Evolutionary conservation across 2,797 vertebrate genomes (phyloP), one percentile per base, ranked within the genome.

Genomic region (Danio kyathit): DNA sequence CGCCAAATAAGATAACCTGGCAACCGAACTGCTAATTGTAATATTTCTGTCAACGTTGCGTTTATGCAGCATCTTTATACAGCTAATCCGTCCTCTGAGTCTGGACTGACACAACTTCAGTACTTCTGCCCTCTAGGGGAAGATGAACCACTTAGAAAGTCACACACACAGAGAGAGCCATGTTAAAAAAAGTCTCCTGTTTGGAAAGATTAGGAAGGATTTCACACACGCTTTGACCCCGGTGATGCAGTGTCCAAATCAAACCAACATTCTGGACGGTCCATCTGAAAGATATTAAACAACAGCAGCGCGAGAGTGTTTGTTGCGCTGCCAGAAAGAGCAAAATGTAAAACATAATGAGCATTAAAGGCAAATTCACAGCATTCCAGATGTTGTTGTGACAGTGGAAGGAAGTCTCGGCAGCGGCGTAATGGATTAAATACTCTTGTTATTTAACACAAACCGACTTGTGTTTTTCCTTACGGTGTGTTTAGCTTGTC

Each of bases 1-100:
- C 48, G 69, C 81, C 81, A 89, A 88, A 88, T 84, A 86, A 80
- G 86, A 90, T 89, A 79, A 82, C 76, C 85, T 84, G 76, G 86
- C 83, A 67, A 88, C 85, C 79, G 78, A 87, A 77, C 29, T 84
- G 65, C 87, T 87, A 92, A 91, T 89, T 88, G 85, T 87, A 82
- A 79, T 85, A 70, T 40, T 70, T 70, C 44, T 78, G 59, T 77
- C 64, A 69, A 14, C 54, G 7, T 40, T 69, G 17, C 14, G 16
- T 48, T 77, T 56, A 77, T 48, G 40, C 74, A 64, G 74, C 19
- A 9, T 66, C 61, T 76, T 17, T 14, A 41, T 40, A 76, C 38
- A 12, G 38, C 38, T 64, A 52, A 64, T 65, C 61, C 1, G 5
- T 64, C 43, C 77, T 76, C 76, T 77, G 83, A 74, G 83, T 75